phyloP scores from a whole-genome alignment of 2,797 vertebrate genomes.

The Anguilla obscura region DNA sequence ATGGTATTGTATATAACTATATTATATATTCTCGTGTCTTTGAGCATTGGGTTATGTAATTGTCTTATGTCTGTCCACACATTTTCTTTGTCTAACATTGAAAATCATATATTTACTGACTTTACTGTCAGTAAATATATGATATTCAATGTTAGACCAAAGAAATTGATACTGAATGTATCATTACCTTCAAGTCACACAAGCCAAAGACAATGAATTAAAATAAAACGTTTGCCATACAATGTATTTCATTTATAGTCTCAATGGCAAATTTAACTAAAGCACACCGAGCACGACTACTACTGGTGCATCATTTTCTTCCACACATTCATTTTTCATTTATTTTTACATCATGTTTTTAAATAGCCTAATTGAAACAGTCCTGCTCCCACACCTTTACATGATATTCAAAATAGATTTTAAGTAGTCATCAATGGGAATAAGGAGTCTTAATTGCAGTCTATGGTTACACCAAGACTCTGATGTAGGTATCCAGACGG shows the following conservation, averaged over 20 bases:
- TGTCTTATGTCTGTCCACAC: neutral
- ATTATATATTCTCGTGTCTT: neutral
- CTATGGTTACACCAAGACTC: conserved; percentile 41
- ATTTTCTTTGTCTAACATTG: neutral
- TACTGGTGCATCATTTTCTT: neutral
- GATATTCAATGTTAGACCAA: too few species aligned
- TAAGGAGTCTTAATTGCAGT: conserved; percentile 30
- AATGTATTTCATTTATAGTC: neutral
- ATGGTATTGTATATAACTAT: neutral
- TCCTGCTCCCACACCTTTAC: neutral
- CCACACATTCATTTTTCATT: neutral
- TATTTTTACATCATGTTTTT: neutral
- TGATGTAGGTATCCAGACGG: conserved; percentile 37
- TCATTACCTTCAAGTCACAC: neutral
- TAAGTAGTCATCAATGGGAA: conserved; percentile 15
- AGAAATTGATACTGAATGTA: neutral
- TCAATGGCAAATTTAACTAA: neutral
- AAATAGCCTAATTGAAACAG: neutral
- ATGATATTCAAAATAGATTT: neutral
- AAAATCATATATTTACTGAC: neutral
- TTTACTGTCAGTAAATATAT: neutral
- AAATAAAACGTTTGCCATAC: neutral
- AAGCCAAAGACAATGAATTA: neutral
- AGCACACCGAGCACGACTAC: neutral
- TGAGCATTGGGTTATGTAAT: neutral